A percentile compares a stretch with the other conserved stretches of the same genome.
phyloP scores from a whole-genome alignment of 2,113 vertebrate genomes.

The Prochilodus magdalenae region DNA sequence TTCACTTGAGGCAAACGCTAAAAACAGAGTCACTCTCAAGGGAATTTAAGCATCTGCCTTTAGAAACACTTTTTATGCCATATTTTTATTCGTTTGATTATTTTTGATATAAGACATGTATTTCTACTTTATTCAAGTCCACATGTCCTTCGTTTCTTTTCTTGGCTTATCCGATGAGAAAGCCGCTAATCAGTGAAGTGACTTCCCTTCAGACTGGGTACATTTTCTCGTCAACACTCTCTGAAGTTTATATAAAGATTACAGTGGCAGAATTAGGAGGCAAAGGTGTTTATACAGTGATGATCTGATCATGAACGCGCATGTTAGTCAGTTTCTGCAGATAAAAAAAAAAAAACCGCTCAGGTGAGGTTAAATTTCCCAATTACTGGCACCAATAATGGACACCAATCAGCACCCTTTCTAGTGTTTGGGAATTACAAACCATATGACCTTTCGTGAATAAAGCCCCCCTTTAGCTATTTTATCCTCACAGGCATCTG shows the following conservation, averaged over 20 bases:
- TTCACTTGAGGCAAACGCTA: not conserved
- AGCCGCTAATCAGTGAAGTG: not conserved
- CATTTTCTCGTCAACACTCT: not conserved
- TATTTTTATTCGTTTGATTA: not conserved
- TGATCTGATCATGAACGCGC: slow-evolving; percentile 7
- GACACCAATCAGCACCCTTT: not conserved
- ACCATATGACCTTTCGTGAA: slow-evolving; percentile 30
- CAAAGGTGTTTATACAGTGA: not conserved
- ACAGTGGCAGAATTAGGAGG: not conserved
- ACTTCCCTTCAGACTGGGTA: no score
- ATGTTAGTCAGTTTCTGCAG: not conserved
- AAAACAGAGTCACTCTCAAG: not conserved
- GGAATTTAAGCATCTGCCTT: not conserved
- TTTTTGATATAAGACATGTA: not conserved
- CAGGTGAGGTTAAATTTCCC: not conserved
- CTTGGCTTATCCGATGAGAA: not conserved
- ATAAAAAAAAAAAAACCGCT: not conserved
- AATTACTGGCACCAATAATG: not conserved
- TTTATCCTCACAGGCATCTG: slow-evolving; percentile 27
- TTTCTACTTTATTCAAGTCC: not conserved
- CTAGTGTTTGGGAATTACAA: slow-evolving; percentile 4
- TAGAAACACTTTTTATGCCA: not conserved
- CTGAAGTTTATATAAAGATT: not conserved
- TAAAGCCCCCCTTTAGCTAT: slow-evolving; percentile 21
- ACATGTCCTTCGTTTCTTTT: not conserved